Percentiles rank a stretch among this genome's conserved stretches.
These are phyloP conservation scores for Drosophila flavopinicola DNA, from an alignment of 2,888 invertebrate genomes.

Conservation along the genomic window DNA sequence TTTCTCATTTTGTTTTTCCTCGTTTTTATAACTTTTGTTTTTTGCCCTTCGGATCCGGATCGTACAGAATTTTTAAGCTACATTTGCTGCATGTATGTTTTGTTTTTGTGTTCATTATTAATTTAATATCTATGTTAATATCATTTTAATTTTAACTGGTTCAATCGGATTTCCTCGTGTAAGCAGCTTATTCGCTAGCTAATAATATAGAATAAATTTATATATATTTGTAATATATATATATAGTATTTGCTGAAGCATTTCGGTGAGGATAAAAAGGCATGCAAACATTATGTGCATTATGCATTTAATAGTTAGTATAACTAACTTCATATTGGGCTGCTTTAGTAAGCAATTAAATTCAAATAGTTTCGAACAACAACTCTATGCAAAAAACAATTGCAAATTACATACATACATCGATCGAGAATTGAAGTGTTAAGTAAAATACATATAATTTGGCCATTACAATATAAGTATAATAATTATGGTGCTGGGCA, in stretches of 20 bases:
- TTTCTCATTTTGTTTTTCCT: conserved; percentile 13
- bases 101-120: conserved; percentile 10
- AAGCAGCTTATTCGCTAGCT: conserved; percentile 42
- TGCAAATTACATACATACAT: conserved; percentile 6
- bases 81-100: conserved; percentile 17
- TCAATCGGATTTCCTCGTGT: conserved; percentile 18
- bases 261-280: conserved; percentile 71
- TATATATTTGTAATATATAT: conserved; percentile 11
- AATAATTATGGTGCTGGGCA: conserved; percentile 14
- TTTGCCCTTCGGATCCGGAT: conserved; percentile 19
- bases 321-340: conserved; percentile 13
- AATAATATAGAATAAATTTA: conserved; percentile 22
- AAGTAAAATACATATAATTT: conserved; percentile 28
- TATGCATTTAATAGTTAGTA: conserved; percentile 6
- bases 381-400: conserved; percentile 19
- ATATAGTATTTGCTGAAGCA: conserved; percentile 48
- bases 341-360: conserved; percentile 13
- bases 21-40: conserved; percentile 10
- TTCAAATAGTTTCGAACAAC: conserved; percentile 34
- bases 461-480: conserved; percentile 18
- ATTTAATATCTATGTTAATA: conserved; percentile 25
- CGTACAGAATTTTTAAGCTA: conserved; percentile 36
- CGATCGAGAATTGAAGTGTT: conserved; percentile 2
- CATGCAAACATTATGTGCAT: conserved; percentile 55
- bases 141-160: conserved; percentile 23